Evolutionary conservation across 2,888 invertebrate species (phyloP).

Genomic region (Eulithis testata): DNA sequence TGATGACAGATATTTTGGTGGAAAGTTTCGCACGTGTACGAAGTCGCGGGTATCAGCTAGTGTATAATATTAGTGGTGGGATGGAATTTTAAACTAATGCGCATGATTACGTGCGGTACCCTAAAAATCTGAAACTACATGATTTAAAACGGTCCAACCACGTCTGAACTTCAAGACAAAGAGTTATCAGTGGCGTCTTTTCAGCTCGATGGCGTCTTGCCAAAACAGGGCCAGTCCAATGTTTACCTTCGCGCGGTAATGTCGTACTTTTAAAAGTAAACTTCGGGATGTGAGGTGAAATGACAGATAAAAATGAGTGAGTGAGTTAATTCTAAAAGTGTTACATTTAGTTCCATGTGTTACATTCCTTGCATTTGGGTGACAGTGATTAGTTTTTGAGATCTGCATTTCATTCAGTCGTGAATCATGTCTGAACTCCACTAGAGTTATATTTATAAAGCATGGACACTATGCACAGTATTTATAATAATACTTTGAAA

Average conservation of each 20-base stretch:
- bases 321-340: constrained; percentile 18
- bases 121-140: no score
- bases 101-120: no score
- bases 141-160: no score
- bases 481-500: no score
- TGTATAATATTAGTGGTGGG: no score
- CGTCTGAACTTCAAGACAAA: constrained; percentile 35
- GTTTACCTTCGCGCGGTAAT: constrained; percentile 52
- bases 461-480: background rate
- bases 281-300: constrained; percentile 25
- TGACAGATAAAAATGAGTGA: constrained; percentile 40
- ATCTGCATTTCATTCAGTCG: constrained; percentile 24
- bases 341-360: background rate
- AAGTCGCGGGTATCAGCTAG: no score
- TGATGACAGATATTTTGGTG: no score
- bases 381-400: constrained; percentile 20
- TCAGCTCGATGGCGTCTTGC: constrained; percentile 58
- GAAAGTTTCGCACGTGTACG: no score
- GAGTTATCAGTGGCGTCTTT: constrained; percentile 34
- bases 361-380: background rate
- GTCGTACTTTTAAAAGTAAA: constrained; percentile 34
- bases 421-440: constrained; percentile 20
- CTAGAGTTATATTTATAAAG: constrained; percentile 20
- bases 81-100: no score
- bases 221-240: constrained; percentile 62